Evolutionary conservation across 2,888 invertebrate genomes (phyloP).

Genomic region (Agrochola macilenta): DNA sequence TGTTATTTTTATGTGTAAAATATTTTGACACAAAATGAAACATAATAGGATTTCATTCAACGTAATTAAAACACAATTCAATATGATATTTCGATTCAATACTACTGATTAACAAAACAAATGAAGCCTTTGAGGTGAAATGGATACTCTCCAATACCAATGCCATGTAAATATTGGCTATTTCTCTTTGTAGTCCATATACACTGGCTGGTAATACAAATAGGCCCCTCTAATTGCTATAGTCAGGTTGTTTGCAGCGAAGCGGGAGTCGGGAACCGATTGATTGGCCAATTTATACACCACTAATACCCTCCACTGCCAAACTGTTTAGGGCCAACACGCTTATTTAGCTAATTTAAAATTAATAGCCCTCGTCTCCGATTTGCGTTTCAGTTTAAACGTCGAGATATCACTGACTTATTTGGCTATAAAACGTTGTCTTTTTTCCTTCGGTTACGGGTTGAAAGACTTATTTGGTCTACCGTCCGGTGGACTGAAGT

Average conservation of each 20-base stretch:
- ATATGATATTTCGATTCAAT: constrained; percentile 8
- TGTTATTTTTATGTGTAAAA: background rate
- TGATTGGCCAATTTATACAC: constrained; percentile 86
- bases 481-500: background rate
- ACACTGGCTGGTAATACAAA: constrained; percentile 64
- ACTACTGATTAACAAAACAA: constrained; percentile 35
- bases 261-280: constrained; percentile 73
- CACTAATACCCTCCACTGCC: constrained; percentile 70
- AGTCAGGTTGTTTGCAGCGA: constrained; percentile 76
- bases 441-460: background rate
- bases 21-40: background rate
- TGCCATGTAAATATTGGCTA: constrained; percentile 42
- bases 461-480: background rate
- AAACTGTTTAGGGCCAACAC: constrained; percentile 48
- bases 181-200: constrained; percentile 50
- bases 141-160: constrained; percentile 20
- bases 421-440: background rate
- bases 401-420: constrained; percentile 4
- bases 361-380: constrained; percentile 23
- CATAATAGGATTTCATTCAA: constrained; percentile 11
- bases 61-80: constrained; percentile 11
- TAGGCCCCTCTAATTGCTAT: constrained; percentile 77
- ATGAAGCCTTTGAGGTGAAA: constrained; percentile 41
- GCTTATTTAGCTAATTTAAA: constrained; percentile 56
- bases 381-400: constrained; percentile 23